phyloP scores from a whole-genome alignment of 64 coral and sea anemone species.

The Stichodactyla helianthus region DNA sequence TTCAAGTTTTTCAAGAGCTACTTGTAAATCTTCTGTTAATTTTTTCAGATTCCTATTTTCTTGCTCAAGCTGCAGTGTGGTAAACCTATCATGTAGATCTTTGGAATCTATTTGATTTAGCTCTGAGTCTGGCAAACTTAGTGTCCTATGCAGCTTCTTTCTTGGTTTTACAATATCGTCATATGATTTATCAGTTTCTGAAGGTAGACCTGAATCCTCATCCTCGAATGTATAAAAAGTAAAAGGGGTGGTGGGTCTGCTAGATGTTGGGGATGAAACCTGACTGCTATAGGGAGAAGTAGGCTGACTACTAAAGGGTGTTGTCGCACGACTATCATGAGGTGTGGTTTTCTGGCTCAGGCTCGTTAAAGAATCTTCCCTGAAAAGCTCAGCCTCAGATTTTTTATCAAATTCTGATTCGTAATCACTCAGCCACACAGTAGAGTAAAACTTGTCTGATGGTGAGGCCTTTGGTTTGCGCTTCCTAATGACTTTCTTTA shows the following conservation, averaged over 20 bases:
- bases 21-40: constrained; percentile 82
- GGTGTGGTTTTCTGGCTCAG: constrained; percentile 73
- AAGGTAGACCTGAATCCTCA: constrained; percentile 82
- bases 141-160: constrained; percentile 81
- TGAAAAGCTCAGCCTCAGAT: constrained; percentile 56
- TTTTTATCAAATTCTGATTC: constrained; percentile 95
- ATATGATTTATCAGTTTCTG: constrained; percentile 89
- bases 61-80: constrained; percentile 89
- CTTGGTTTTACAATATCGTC: constrained; percentile 70
- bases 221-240: constrained; percentile 62
- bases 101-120: constrained; percentile 76
- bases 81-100: constrained; percentile 87
- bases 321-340: constrained; percentile 65
- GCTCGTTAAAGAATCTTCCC: constrained; percentile 40
- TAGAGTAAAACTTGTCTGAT: constrained; percentile 98
- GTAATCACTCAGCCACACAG: constrained; percentile 99
- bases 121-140: constrained; percentile 95
- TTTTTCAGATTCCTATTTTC: constrained; percentile 94
- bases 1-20: constrained; percentile 87
- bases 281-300: constrained; percentile 73
- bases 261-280: constrained; percentile 71
- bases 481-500: constrained; percentile 83
- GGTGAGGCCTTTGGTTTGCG: constrained; percentile 75
- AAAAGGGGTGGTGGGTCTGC: constrained; percentile 65
- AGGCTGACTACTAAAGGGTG: constrained; percentile 76